phyloP scores from a whole-genome alignment of 2,797 vertebrate species.

The Danio jaintianensis region DNA sequence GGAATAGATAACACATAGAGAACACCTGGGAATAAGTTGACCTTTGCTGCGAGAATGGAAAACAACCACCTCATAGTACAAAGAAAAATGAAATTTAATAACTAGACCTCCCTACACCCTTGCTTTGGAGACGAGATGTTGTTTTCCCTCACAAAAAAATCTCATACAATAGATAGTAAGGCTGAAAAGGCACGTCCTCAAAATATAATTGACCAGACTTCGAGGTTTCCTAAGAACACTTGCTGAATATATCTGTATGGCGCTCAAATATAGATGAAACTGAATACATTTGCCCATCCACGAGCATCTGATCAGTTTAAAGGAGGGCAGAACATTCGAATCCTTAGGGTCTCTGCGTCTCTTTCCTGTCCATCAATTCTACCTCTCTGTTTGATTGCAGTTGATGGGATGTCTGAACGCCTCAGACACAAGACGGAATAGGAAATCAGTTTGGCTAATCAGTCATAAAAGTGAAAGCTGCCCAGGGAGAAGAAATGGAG shows the following conservation, averaged over 20 bases:
- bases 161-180: background rate
- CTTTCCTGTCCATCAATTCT: slow-evolving; percentile 47
- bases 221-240: slow-evolving; percentile 19
- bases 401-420: slow-evolving; percentile 57
- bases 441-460: slow-evolving; percentile 65
- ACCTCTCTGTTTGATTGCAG: slow-evolving; percentile 46
- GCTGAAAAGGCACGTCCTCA: slow-evolving; percentile 13
- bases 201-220: slow-evolving; percentile 23
- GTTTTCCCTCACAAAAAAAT: background rate
- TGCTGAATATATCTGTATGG: slow-evolving; percentile 22
- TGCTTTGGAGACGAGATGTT: background rate
- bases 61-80: background rate
- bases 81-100: background rate
- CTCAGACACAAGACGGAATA: slow-evolving; percentile 59
- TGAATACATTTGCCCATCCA: slow-evolving; percentile 40
- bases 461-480: slow-evolving; percentile 58
- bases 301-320: slow-evolving; percentile 47
- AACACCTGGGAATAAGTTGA: slow-evolving; percentile 6
- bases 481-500: slow-evolving; percentile 46
- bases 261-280: slow-evolving; percentile 40
- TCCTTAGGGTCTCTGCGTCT: slow-evolving; percentile 39
- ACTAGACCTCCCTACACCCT: slow-evolving; percentile 1
- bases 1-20: slow-evolving; percentile 25
- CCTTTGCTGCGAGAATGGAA: slow-evolving; percentile 11
- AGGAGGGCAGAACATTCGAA: slow-evolving; percentile 32